Base-by-base conservation (phyloP, 2,888 invertebrate genomes). In the Heliconius cydno region DNA sequence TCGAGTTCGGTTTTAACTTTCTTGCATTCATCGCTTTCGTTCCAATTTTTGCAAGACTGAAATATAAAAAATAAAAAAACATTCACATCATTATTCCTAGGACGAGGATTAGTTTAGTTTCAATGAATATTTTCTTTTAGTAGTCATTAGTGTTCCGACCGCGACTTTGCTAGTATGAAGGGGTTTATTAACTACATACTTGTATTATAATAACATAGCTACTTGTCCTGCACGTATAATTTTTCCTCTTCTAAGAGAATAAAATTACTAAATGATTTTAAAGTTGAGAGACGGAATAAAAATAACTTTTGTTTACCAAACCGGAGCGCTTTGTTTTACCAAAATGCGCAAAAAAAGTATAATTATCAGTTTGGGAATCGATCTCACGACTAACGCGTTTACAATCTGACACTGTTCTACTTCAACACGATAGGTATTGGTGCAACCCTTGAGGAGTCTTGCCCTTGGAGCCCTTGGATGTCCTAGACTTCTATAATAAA, bases 41-140 rank as follows among this genome's bases (percentile, higher is more conserved):
- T 66, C 78, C 78, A 78, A 25, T 67, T 38, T 13, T 65, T 60
- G 25, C 78, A 78, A 65, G 34, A 66, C 78, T 78, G 63, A 66
- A 78, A 78, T 34, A 57, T 10, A 73, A 78, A 22, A 38, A 22
- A 1, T 52, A 52, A 52, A 52, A 52, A 52, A 7, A 7, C 7
- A 52, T 19, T 19, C 7, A 52, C 34, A 52, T 52, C 22, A 52
- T 52, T 52, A 52, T 52, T 22, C 22, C 19, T 52, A 52, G 52
- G 52, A 52, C 7, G 52, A 38, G 7, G 6, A 52, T 30, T 30
- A 52, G 6, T 46, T 19, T 9, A 57, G 22, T 22, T 3, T 9
- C 1, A 19, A 1, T 52, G 22, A 52, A 19, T 52, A 22, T 22
- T 19, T 57, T 10, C 0, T n/a, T 60, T n/a, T 60, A 22, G 3